A percentile compares a stretch with the other conserved stretches of the same genome.
These are phyloP conservation scores for Rutpela maculata DNA, from an alignment of 2,888 invertebrate species.

Conservation along the genomic window DNA sequence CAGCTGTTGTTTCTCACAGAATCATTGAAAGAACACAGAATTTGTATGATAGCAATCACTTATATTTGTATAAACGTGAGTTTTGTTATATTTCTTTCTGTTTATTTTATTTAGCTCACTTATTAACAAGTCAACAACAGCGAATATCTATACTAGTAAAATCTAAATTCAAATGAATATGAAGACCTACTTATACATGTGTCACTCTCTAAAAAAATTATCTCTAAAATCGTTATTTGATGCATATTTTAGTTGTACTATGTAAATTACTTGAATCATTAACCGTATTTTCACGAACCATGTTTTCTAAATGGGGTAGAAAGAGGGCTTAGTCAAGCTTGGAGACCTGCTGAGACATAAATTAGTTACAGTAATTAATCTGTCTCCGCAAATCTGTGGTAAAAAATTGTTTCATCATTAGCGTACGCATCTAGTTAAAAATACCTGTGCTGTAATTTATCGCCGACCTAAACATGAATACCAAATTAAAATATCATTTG, in stretches of 20 bases:
- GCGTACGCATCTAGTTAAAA: neutral
- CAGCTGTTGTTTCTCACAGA: too few relatives aligned
- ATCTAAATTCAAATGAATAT: too few relatives aligned
- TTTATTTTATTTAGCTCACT: too few relatives aligned
- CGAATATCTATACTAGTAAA: too few relatives aligned
- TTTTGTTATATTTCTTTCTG: too few relatives aligned
- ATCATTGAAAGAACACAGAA: too few relatives aligned
- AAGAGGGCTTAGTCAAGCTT: neutral
- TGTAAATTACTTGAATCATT: conserved; percentile 1
- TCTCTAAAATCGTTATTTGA: neutral
- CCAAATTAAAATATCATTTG: neutral
- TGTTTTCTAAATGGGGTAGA: conserved; percentile 1
- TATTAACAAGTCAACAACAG: too few relatives aligned
- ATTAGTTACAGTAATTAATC: conserved; percentile 1
- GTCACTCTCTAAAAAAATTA: neutral
- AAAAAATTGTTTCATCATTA: neutral
- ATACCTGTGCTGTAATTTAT: neutral
- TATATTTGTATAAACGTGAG: too few relatives aligned
- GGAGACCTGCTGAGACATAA: conserved; percentile 4
- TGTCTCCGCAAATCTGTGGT: conserved; percentile 4
- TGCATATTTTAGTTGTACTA: neutral
- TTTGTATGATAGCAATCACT: too few relatives aligned
- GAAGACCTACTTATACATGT: too few relatives aligned
- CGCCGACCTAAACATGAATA: neutral
- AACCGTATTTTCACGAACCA: neutral